These are phyloP conservation scores for Nothocercus nigrocapillus DNA, from an alignment of 2,113 vertebrate species.

Conservation along the genomic window DNA sequence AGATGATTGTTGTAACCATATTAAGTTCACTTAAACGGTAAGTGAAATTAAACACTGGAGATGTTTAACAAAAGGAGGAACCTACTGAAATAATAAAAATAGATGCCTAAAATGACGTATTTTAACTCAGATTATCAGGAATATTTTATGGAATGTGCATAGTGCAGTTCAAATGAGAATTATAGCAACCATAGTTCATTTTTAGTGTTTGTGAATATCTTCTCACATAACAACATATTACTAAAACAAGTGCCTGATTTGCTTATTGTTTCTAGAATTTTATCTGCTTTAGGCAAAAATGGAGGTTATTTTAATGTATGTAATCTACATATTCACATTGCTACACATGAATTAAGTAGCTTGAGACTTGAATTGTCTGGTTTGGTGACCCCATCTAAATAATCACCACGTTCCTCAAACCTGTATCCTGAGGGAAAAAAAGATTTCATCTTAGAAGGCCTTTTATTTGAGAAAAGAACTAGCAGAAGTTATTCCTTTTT, in stretches of 20 bases:
- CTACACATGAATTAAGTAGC: neutral
- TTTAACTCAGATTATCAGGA: neutral
- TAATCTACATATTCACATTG: neutral
- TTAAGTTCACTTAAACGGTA: neutral
- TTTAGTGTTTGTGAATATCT: neutral
- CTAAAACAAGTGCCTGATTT: neutral
- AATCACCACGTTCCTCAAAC: neutral
- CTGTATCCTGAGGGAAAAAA: neutral
- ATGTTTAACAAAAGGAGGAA: neutral
- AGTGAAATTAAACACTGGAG: neutral
- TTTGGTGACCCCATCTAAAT: neutral
- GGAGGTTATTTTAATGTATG: neutral
- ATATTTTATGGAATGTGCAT: neutral
- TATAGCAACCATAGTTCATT: neutral
- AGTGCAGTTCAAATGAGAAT: neutral
- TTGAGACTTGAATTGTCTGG: neutral
- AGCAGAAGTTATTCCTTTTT: no score
- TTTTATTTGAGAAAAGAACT: neutral
- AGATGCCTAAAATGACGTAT: neutral
- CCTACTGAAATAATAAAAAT: neutral
- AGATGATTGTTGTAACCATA: neutral
- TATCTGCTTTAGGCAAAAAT: neutral
- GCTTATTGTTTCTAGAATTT: neutral
- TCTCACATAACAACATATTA: neutral
- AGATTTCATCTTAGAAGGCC: neutral